Evolutionary conservation across 2,113 vertebrate genomes (phyloP), one percentile per base, ranked within the genome.

Genomic region (Mugil cephalus): DNA sequence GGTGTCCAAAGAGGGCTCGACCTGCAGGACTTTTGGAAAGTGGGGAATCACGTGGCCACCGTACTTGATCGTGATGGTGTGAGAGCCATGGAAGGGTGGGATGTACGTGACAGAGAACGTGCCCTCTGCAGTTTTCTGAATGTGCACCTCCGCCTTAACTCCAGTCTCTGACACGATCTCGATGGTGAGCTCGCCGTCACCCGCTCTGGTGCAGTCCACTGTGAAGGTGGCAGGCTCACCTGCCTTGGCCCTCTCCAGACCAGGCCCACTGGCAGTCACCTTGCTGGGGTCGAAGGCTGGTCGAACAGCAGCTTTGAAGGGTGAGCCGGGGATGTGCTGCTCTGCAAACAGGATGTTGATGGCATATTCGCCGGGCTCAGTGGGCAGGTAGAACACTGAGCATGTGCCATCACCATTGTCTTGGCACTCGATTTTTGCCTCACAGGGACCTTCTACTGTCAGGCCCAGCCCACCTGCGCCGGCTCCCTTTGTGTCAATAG

Each of bases 61-160:
- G 0, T 98, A 99, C 39, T 96, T 97, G 90, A 99, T 95, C 58
- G 96, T 98, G 80, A 99, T 95, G 82, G 95, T 98, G 91, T 99
- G 97, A 40, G 93, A 78, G 4, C 97, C 97, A 0, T 97, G 95
- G 42, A 95, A 96, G 40, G 96, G 86, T 0, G 97, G 96, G 2
- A 92, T 97, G 90, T 99, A 99, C 55, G 96, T 98, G 86, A 99
- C 96, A 58, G 94, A 91, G 84, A 98, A 98, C 79, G 95, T 98
- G 17, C 97, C 97, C 0, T 98, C 96, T 0, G 94, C 91, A 0
- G 96, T 98, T 90, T 97, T 96, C 74, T 96, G 95, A 89, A 99
- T 96, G 69, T 95, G 92, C 63, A 98, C 97, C 85, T 99, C 97
- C 0, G 96, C 96, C 65, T 97, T 96, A n/a, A 79, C 89, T 0